phyloP scores from a whole-genome alignment of 2,797 vertebrate genomes.

The Lithobates sylvaticus region DNA sequence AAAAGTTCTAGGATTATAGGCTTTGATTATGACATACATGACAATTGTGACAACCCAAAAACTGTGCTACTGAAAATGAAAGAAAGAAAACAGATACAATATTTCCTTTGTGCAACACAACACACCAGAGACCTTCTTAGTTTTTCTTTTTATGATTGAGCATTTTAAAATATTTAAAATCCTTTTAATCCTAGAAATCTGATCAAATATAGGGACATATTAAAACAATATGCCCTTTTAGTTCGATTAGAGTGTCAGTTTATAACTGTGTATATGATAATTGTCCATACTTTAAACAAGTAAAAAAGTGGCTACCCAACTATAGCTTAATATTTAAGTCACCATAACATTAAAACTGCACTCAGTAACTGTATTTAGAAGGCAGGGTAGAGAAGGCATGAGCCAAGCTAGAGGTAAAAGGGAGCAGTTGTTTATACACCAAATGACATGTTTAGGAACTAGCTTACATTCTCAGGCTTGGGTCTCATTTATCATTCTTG shows the following conservation, averaged over 20 bases:
- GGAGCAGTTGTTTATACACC: conserved; percentile 79
- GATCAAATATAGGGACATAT: background rate
- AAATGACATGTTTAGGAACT: conserved; percentile 80
- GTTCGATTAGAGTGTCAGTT: conserved; percentile 22
- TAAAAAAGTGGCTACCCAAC: conserved; percentile 69
- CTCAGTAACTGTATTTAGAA: conserved; percentile 70
- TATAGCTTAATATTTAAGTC: conserved; percentile 73
- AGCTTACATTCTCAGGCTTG: conserved; percentile 78
- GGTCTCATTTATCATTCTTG: conserved; percentile 80
- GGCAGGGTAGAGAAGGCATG: conserved; percentile 67
- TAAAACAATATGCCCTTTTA: background rate
- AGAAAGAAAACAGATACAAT: conserved; percentile 1
- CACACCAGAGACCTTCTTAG: conserved; percentile 5
- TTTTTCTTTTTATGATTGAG: conserved; percentile 5
- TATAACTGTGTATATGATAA: conserved; percentile 55
- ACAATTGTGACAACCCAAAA: background rate
- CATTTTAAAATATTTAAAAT: conserved; percentile 18
- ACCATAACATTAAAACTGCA: conserved; percentile 73
- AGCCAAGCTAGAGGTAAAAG: conserved; percentile 77
- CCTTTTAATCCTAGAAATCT: conserved; percentile 24
- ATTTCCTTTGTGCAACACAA: background rate
- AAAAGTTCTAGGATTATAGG: background rate
- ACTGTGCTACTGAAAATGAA: background rate
- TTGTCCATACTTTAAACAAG: conserved; percentile 68
- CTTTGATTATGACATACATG: background rate